These are phyloP conservation scores for Stichopus horrens DNA, from an alignment of 53 echinoderm and acorn worm genomes.

Conservation along the genomic window DNA sequence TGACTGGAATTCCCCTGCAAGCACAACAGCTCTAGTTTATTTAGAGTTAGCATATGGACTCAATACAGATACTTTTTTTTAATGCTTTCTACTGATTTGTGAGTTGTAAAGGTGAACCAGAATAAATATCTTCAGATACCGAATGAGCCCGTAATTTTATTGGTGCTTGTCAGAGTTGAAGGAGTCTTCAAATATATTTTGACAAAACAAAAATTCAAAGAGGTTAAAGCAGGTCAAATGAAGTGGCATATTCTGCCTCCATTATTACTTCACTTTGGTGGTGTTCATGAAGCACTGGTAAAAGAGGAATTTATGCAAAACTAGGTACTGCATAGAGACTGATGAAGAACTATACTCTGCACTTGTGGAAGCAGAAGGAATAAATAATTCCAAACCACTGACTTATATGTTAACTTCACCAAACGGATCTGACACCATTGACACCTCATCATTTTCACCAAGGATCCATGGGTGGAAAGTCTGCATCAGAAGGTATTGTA, in stretches of 20 bases:
- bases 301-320: conserved; percentile 20
- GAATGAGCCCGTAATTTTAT: not conserved
- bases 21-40: conserved; percentile 18
- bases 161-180: not conserved
- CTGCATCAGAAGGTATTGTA: not conserved
- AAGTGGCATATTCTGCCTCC: conserved; percentile 13
- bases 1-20: too few species aligned
- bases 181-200: not conserved
- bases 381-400: conserved; percentile 37
- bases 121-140: not conserved
- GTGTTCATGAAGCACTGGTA: conserved; percentile 39
- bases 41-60: conserved; percentile 45
- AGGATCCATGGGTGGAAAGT: not conserved
- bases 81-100: conserved; percentile 42
- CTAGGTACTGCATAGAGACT: conserved; percentile 25
- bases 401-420: conserved; percentile 41
- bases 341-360: conserved; percentile 24
- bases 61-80: conserved; percentile 32
- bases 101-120: conserved; percentile 37
- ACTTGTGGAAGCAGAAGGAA: conserved; percentile 28
- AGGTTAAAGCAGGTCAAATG: conserved; percentile 18
- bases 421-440: conserved; percentile 13
- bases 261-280: conserved; percentile 31
- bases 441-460: conserved; percentile 15
- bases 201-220: conserved; percentile 18